A percentile compares a stretch with the other conserved stretches of the same genome.
Conservation (phyloP, 2,888 invertebrate species). For the Leuctra nigra region DNA sequence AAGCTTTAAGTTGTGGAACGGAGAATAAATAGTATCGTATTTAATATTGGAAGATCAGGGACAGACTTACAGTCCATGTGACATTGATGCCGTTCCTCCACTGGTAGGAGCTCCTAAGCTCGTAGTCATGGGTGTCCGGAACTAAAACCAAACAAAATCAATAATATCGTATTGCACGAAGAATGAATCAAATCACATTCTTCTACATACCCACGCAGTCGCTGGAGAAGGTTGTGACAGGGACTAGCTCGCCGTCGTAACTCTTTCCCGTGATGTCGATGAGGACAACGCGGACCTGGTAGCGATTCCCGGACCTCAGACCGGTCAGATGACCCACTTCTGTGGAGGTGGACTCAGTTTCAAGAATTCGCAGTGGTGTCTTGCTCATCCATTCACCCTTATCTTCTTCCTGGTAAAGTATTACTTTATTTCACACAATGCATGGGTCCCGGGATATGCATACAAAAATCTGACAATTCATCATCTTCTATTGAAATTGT, state of each 20-base stretch:
- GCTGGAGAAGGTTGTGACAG: not conserved
- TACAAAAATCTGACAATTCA: too few species aligned
- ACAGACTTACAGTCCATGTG: not conserved
- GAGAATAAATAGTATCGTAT: too few species aligned
- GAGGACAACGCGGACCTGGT: not conserved
- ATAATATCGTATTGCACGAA: not conserved
- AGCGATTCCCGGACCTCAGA: not conserved
- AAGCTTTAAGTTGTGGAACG: too few species aligned
- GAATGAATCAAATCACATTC: too few species aligned
- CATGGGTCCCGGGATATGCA: too few species aligned
- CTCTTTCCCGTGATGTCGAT: not conserved
- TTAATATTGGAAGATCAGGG: not conserved
- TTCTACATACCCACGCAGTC: not conserved
- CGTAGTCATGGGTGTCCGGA: too few species aligned
- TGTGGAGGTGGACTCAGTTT: too few species aligned
- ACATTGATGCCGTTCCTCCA: not conserved
- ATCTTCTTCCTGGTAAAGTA: too few species aligned
- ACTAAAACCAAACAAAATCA: not conserved
- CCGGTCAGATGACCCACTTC: not conserved
- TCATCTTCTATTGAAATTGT: too few species aligned
- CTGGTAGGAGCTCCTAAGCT: not conserved
- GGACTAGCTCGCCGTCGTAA: not conserved
- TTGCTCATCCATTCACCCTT: too few species aligned
- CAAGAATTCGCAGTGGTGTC: too few species aligned
- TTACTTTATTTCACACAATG: too few species aligned